Percentiles rank a stretch among this genome's conserved stretches.
phyloP scores from a whole-genome alignment of 1,140 invertebrate genomes.

The Caenorhabditis briggsae region DNA sequence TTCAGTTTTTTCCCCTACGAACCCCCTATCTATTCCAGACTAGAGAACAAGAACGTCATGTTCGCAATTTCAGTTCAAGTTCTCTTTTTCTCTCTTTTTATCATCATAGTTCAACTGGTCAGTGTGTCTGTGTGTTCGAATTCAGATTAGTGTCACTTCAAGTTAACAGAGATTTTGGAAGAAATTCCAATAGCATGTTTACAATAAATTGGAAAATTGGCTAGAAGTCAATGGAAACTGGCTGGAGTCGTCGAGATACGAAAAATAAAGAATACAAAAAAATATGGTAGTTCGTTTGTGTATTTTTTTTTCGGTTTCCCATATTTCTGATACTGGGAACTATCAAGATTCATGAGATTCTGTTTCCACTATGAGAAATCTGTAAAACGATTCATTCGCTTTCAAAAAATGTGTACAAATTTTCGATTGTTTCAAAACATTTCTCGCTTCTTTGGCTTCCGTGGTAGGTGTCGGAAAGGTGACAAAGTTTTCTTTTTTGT shows the following conservation, averaged over 20 bases:
- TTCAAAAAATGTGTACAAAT: neutral
- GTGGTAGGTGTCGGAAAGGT: too few relatives aligned
- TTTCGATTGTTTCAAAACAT: neutral
- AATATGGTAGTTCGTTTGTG: too few relatives aligned
- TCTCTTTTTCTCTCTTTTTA: neutral
- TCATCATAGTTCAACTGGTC: constrained; percentile 21
- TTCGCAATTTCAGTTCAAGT: neutral
- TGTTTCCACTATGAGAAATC: too few relatives aligned
- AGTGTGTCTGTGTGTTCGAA: neutral
- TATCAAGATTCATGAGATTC: too few relatives aligned
- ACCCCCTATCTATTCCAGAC: neutral
- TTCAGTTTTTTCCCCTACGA: neutral
- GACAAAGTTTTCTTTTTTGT: too few relatives aligned
- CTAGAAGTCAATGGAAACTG: neutral
- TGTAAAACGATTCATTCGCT: too few relatives aligned
- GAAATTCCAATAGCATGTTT: neutral
- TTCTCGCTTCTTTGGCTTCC: neutral
- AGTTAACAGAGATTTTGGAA: neutral
- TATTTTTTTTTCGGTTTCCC: too few relatives aligned
- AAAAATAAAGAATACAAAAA: neutral
- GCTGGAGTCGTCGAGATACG: neutral
- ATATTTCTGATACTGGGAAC: too few relatives aligned
- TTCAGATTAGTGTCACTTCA: constrained; percentile 38
- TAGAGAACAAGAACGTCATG: constrained; percentile 9
- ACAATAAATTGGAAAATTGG: neutral